Conservation (phyloP, 1,140 invertebrate genomes). For the Caligus rogercresseyi region DNA sequence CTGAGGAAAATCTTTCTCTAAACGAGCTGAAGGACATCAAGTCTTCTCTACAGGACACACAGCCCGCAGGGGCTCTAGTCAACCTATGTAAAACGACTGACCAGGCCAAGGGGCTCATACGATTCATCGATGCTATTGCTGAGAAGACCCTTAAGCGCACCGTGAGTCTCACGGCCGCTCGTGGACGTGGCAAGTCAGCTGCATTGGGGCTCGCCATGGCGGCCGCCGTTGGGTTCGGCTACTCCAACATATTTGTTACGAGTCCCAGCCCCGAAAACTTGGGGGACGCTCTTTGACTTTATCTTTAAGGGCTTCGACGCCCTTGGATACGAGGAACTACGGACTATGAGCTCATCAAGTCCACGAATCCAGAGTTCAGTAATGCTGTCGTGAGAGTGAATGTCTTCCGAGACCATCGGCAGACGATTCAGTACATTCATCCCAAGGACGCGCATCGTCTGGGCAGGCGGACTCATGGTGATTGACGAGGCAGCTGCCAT, state of each 20-base stretch:
- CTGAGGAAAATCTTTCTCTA: constrained; percentile 26
- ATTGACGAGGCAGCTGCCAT: constrained; percentile 99
- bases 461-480: constrained; percentile 80
- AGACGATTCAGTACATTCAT: constrained; percentile 60
- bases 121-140: constrained; percentile 84
- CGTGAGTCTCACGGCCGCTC: constrained; percentile 80
- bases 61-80: constrained; percentile 73
- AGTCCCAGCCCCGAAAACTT: constrained; percentile 96
- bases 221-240: constrained; percentile 63
- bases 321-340: constrained; percentile 82
- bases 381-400: constrained; percentile 89
- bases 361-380: constrained; percentile 87
- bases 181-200: constrained; percentile 95
- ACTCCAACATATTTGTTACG: constrained; percentile 95
- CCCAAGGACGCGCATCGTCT: constrained; percentile 57
- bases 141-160: constrained; percentile 78
- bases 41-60: constrained; percentile 60
- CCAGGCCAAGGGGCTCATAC: constrained; percentile 66
- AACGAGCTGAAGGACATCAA: constrained; percentile 49
- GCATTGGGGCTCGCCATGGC: constrained; percentile 85
- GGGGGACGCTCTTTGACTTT: constrained; percentile 93
- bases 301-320: constrained; percentile 90
- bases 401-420: constrained; percentile 70
- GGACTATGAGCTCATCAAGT: constrained; percentile 89
- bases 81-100: constrained; percentile 47